Evolutionary conservation across 2,797 vertebrate species (phyloP), one percentile per base, ranked within the genome.

Genomic region (Microctenopoma lineatum): DNA sequence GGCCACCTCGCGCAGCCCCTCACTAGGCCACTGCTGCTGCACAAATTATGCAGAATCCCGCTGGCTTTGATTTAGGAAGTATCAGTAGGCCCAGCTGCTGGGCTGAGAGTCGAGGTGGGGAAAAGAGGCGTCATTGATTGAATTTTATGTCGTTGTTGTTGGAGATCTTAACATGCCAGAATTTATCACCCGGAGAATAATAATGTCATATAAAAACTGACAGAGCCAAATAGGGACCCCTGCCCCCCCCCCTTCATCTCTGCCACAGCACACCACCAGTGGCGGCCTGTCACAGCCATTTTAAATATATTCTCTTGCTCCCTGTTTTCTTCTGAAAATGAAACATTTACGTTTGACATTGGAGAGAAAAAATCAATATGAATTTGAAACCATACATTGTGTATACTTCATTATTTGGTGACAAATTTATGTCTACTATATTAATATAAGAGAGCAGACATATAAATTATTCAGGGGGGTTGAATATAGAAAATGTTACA

Each of bases 161-260:
- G 82, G 90, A 90, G 93, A 94, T 94, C 93, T 95, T 94, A 94
- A 91, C 93, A 93, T 92, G 92, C 89, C 90, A 91, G 84, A 94
- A 95, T 94, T 95, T 94, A 95, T 92, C 91, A 92, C 92, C 91
- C 66, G 4, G 79, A 86, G 93, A 93, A 94, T 94, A 95, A 95
- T 94, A 93, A 94, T 94, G 92, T 92, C 93, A 90, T 92, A 94
- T 95, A 95, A 94, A 93, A 94, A 80, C 89, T 91, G 92, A 93
- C 92, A 92, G 87, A 84, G 73, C 81, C 85, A 87, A 80, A 82
- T 68, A 86, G 68, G 71, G 56, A 69, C 72, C 66, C 21, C 21
- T n/a, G n/a, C 21, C 21, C 21, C 21, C 21, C 65, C 67, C 84
- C 65, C 76, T 80, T 80, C 80, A 81, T 88, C 83, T 88, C 84